Evolutionary conservation across 1,140 invertebrate species (phyloP).

Genomic region (Macrocentrus cingulum): DNA sequence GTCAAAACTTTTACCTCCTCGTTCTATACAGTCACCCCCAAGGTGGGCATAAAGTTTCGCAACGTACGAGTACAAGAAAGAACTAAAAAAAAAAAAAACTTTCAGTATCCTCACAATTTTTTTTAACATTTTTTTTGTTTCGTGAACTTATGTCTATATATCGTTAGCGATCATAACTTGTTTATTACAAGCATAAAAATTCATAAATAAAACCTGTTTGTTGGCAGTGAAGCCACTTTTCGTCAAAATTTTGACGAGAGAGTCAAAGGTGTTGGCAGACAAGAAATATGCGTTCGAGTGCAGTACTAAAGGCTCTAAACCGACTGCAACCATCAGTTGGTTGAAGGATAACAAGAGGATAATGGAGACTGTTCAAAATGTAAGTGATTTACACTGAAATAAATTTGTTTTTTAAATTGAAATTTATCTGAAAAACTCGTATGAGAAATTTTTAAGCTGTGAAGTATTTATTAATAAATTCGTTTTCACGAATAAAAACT

Average conservation of each 20-base stretch:
- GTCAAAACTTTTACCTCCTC: conserved; percentile 7
- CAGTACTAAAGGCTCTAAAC: conserved; percentile 77
- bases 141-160: too few species aligned
- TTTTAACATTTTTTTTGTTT: not conserved
- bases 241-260: conserved; percentile 78
- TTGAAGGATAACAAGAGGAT: conserved; percentile 81
- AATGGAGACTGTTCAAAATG: conserved; percentile 74
- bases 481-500: too few species aligned
- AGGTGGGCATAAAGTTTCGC: not conserved
- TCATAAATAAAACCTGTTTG: conserved; percentile 24
- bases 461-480: too few species aligned
- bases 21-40: not conserved
- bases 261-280: conserved; percentile 75
- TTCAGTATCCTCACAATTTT: not conserved
- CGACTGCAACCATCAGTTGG: conserved; percentile 77
- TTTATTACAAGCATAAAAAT: not conserved
- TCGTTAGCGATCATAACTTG: too few species aligned
- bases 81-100: not conserved
- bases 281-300: conserved; percentile 83
- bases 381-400: conserved; percentile 61
- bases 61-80: not conserved
- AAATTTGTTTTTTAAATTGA: too few species aligned
- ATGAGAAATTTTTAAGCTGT: too few species aligned
- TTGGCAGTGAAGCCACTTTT: conserved; percentile 76
- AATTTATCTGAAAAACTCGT: too few species aligned